These are phyloP conservation scores for Crambe crambe DNA, from an alignment of 37 sponge, comb jelly and placozoan genomes.

Conservation along the genomic window DNA sequence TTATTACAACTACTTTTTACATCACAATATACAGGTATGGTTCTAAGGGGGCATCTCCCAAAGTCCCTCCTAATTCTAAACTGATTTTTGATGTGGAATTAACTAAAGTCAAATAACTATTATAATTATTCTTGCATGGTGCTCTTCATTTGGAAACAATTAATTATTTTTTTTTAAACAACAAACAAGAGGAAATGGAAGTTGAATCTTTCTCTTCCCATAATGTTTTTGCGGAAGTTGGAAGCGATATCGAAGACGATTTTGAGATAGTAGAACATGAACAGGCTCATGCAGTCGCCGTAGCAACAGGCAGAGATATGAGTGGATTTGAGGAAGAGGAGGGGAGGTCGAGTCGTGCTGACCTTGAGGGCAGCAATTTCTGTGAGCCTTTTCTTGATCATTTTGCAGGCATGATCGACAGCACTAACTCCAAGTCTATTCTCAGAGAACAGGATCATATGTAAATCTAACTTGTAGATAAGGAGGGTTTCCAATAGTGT, in stretches of 20 bases:
- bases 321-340: not conserved
- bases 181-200: no score
- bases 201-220: no score
- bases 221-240: not conserved
- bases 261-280: conserved; percentile 7
- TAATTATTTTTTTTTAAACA: no score
- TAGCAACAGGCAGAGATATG: not conserved
- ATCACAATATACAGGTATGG: conserved; percentile 9
- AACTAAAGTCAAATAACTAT: not conserved
- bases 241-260: not conserved
- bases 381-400: conserved; percentile 45
- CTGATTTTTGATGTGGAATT: conserved; percentile 23
- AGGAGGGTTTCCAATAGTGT: no score
- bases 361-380: not conserved
- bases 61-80: conserved; percentile 12
- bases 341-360: not conserved
- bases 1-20: not conserved
- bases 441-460: conserved; percentile 52
- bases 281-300: not conserved
- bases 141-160: not conserved
- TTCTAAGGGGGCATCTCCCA: not conserved
- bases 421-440: conserved; percentile 28
- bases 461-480: conserved; percentile 10
- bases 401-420: conserved; percentile 40
- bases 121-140: not conserved